Percentiles rank a stretch among this genome's conserved stretches.
Conservation (phyloP, 2,113 vertebrate genomes). For the Labrus mixtus region DNA sequence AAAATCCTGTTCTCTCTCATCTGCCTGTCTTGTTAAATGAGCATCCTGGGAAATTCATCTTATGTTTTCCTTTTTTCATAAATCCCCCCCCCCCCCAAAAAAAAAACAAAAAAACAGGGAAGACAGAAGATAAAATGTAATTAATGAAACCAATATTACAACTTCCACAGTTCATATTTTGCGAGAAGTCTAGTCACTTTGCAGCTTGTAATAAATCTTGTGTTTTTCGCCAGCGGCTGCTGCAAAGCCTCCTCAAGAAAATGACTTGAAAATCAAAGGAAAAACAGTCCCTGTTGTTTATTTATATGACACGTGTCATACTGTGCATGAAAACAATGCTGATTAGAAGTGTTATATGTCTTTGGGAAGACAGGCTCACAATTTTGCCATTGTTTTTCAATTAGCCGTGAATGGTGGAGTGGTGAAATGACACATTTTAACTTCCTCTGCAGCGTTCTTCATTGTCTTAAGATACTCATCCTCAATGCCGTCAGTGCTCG, state of each 20-base stretch:
- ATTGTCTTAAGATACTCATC: constrained; percentile 10
- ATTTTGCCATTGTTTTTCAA: constrained; percentile 31
- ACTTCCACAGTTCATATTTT: constrained; percentile 23
- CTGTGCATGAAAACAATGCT: constrained; percentile 38
- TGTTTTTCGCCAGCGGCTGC: constrained; percentile 43
- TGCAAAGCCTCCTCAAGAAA: constrained; percentile 38
- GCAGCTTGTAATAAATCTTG: constrained; percentile 36
- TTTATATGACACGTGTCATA: constrained; percentile 53
- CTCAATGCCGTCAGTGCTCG: not conserved
- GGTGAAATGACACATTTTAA: constrained; percentile 9
- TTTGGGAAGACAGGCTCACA: constrained; percentile 24
- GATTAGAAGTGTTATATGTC: constrained; percentile 37
- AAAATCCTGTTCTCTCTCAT: constrained; percentile 67
- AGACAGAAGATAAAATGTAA: constrained; percentile 44
- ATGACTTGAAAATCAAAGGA: constrained; percentile 58
- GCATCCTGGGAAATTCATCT: constrained; percentile 61
- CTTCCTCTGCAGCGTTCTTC: not conserved
- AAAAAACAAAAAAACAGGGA: constrained; percentile 34
- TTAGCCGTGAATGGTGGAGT: not conserved
- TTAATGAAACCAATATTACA: constrained; percentile 56
- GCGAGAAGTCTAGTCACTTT: constrained; percentile 22
- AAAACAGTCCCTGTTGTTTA: constrained; percentile 53
- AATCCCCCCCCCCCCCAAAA: too few relatives aligned
- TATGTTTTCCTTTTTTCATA: constrained; percentile 8
- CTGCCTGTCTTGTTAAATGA: constrained; percentile 67